Percentiles rank a stretch among this genome's conserved stretches.
Conservation (phyloP, 2,797 vertebrate species). For the Melanotaenia nigrans region DNA sequence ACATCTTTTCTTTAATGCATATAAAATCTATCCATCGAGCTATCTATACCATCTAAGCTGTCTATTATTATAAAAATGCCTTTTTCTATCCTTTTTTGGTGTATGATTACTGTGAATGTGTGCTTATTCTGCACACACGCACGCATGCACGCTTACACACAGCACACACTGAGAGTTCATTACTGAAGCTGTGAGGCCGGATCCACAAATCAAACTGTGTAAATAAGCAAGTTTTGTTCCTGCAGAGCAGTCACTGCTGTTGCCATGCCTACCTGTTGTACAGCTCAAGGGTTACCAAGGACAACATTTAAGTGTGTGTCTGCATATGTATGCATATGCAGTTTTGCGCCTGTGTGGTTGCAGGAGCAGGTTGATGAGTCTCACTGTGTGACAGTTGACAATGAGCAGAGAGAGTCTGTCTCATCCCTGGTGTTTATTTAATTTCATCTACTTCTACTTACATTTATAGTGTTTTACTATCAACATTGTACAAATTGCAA, state of each 20-base stretch:
- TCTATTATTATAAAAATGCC: neutral
- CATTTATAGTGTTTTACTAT: slow-evolving; percentile 11
- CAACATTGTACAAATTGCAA: slow-evolving; percentile 26
- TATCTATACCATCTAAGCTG: neutral
- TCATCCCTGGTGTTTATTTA: slow-evolving; percentile 36
- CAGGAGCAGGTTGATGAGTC: neutral
- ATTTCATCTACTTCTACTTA: slow-evolving; percentile 25
- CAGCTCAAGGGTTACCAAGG: slow-evolving; percentile 71
- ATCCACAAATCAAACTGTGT: slow-evolving; percentile 77
- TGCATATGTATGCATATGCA: slow-evolving; percentile 29
- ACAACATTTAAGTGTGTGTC: slow-evolving; percentile 56
- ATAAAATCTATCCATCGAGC: neutral
- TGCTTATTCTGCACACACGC: slow-evolving; percentile 8
- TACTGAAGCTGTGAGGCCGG: slow-evolving; percentile 56
- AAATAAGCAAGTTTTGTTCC: slow-evolving; percentile 71
- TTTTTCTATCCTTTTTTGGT: neutral
- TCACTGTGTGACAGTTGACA: slow-evolving; percentile 38
- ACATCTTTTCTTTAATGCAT: neutral
- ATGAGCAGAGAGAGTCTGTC: slow-evolving; percentile 41
- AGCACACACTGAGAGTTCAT: slow-evolving; percentile 28
- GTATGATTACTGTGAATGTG: neutral
- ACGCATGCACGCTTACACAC: neutral
- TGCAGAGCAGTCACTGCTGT: slow-evolving; percentile 54
- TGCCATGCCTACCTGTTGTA: slow-evolving; percentile 69
- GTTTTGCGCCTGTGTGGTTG: slow-evolving; percentile 30